Conservation (phyloP, 2,113 vertebrate species). For the Poeciliopsis occidentalis region DNA sequence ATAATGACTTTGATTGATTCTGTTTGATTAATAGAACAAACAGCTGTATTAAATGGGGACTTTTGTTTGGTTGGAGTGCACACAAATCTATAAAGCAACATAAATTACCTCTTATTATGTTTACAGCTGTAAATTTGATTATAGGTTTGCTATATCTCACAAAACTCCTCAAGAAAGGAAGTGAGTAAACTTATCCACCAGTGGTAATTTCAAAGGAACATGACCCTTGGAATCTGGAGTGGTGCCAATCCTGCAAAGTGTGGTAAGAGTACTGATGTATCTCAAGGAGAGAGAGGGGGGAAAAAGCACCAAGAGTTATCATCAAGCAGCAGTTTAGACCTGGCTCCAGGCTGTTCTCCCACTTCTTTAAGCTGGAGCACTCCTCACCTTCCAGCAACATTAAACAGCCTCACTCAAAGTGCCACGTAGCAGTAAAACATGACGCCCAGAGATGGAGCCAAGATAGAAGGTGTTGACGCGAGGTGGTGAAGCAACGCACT, state of each 20-base stretch:
- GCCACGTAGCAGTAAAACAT: conserved; percentile 62
- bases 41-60: conserved; percentile 32
- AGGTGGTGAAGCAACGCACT: conserved; percentile 54
- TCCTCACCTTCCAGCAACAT: conserved; percentile 55
- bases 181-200: conserved; percentile 65
- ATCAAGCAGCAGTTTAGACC: conserved; percentile 44
- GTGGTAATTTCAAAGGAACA: conserved; percentile 66
- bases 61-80: conserved; percentile 2
- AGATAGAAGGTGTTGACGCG: conserved; percentile 75
- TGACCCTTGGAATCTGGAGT: conserved; percentile 54
- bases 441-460: conserved; percentile 64
- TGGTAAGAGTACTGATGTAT: conserved; percentile 22
- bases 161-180: conserved; percentile 54
- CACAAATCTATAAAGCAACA: conserved; percentile 24
- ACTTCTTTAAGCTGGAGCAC: conserved; percentile 25
- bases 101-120: conserved; percentile 39
- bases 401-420: conserved; percentile 59
- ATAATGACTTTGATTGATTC: conserved; percentile 33
- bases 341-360: conserved; percentile 22
- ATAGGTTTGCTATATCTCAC: conserved; percentile 63
- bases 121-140: conserved; percentile 68
- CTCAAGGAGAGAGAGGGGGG: background rate
- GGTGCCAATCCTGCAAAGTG: conserved; percentile 39
- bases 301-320: conserved; percentile 17
- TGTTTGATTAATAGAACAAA: conserved; percentile 42